Conservation (phyloP, 2,797 vertebrate genomes). For the Anomalospiza imberbis region DNA sequence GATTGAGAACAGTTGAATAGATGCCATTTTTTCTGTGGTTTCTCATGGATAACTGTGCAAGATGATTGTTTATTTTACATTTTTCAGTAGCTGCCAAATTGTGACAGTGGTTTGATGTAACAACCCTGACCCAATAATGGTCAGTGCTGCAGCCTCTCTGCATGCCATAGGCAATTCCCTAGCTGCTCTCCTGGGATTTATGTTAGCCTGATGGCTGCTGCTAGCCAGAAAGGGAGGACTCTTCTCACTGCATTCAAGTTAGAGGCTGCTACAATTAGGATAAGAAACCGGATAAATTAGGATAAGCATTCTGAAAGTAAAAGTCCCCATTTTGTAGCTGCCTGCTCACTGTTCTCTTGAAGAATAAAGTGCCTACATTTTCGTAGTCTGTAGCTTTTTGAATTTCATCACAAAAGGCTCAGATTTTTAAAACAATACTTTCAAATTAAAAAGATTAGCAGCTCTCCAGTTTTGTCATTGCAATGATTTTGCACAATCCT, state of each 20-base stretch:
- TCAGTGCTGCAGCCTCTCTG: neutral
- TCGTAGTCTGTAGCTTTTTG: neutral
- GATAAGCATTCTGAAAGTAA: neutral
- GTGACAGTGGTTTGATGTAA: neutral
- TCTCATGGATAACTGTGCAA: neutral
- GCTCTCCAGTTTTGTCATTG: neutral
- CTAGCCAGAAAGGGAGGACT: neutral
- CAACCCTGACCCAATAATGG: neutral
- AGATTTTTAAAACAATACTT: neutral
- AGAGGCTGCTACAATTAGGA: neutral
- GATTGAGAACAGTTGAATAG: neutral
- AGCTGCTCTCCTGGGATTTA: neutral
- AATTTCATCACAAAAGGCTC: neutral
- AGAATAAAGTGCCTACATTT: neutral
- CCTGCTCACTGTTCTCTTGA: neutral
- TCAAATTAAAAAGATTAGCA: neutral
- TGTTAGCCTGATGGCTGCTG: neutral
- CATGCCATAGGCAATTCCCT: neutral
- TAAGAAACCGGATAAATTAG: neutral
- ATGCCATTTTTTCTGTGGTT: neutral
- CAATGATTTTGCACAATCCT: neutral
- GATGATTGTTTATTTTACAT: neutral
- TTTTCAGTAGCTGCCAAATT: neutral
- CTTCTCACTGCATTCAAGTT: neutral
- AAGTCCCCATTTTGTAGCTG: neutral